Conservation (phyloP, 2,888 invertebrate genomes). For the Tachina grossa region DNA sequence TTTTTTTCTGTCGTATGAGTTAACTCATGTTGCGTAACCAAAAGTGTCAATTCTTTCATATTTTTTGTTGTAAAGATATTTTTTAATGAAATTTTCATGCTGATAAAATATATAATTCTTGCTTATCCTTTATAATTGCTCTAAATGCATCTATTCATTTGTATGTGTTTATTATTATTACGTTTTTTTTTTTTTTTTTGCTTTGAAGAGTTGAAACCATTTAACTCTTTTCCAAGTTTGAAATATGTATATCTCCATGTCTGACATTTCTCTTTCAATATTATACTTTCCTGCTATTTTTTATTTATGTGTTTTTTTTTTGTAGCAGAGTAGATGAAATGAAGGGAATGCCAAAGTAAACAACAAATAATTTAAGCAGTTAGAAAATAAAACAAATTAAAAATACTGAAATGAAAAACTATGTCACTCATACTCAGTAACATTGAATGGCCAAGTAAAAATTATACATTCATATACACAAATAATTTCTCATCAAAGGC, state of each 20-base stretch:
- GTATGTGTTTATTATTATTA: slow-evolving; percentile 11
- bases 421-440: slow-evolving; percentile 47
- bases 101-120: background rate
- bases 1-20: too few relatives aligned
- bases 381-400: slow-evolving; percentile 39
- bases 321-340: slow-evolving; percentile 53
- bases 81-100: background rate
- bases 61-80: background rate
- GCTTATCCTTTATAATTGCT: background rate
- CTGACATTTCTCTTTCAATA: slow-evolving; percentile 56
- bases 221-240: slow-evolving; percentile 20
- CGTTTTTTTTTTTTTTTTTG: slow-evolving; percentile 21
- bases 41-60: too few relatives aligned
- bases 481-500: too few relatives aligned
- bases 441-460: slow-evolving; percentile 48
- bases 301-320: slow-evolving; percentile 17
- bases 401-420: slow-evolving; percentile 64
- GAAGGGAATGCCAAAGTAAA: slow-evolving; percentile 66
- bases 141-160: slow-evolving; percentile 2
- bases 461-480: slow-evolving; percentile 40
- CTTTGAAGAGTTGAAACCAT: slow-evolving; percentile 29
- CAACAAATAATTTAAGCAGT: slow-evolving; percentile 55
- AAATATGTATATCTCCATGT: background rate
- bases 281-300: too few relatives aligned
- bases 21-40: too few relatives aligned